These are phyloP conservation scores for Hirtodrosophila cameraria DNA, from an alignment of 2,888 invertebrate species.

Conservation along the genomic window DNA sequence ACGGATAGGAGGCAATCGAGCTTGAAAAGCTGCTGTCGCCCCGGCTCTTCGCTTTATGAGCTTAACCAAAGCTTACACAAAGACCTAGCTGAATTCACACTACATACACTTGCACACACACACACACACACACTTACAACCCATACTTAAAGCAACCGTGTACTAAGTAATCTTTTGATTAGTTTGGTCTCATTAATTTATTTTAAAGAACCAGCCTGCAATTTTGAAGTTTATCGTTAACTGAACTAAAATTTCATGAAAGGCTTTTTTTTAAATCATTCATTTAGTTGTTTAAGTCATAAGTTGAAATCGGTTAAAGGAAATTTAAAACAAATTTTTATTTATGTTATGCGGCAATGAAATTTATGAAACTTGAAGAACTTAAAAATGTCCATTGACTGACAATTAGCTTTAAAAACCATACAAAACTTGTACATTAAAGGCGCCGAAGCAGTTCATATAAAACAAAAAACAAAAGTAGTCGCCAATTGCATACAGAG, in stretches of 20 bases:
- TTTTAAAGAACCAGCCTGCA: constrained; percentile 8
- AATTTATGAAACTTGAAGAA: constrained; percentile 21
- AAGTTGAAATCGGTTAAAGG: constrained; percentile 24
- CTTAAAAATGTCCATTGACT: constrained; percentile 59
- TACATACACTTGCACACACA: constrained; percentile 5
- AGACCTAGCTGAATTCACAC: constrained; percentile 48
- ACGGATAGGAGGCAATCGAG: constrained; percentile 64
- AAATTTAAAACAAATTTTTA: constrained; percentile 8
- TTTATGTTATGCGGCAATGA: constrained; percentile 22
- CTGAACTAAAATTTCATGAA: constrained; percentile 1
- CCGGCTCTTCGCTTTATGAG: constrained; percentile 53
- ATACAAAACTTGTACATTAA: constrained; percentile 1
- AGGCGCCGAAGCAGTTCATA: neutral
- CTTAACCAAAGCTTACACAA: constrained; percentile 48
- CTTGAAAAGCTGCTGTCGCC: constrained; percentile 65
- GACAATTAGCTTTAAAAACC: constrained; percentile 59
- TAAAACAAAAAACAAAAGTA: constrained; percentile 3
- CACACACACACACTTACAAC: constrained; percentile 11
- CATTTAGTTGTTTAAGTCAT: constrained; percentile 29
- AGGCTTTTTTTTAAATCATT: constrained; percentile 14
- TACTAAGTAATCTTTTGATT: constrained; percentile 55
- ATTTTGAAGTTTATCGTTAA: neutral
- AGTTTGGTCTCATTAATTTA: constrained; percentile 61
- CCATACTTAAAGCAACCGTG: constrained; percentile 41
- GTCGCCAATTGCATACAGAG: constrained; percentile 20